Base-by-base conservation (phyloP, 2,888 invertebrate species). In the Ashinkailepas kermadecensis region DNA sequence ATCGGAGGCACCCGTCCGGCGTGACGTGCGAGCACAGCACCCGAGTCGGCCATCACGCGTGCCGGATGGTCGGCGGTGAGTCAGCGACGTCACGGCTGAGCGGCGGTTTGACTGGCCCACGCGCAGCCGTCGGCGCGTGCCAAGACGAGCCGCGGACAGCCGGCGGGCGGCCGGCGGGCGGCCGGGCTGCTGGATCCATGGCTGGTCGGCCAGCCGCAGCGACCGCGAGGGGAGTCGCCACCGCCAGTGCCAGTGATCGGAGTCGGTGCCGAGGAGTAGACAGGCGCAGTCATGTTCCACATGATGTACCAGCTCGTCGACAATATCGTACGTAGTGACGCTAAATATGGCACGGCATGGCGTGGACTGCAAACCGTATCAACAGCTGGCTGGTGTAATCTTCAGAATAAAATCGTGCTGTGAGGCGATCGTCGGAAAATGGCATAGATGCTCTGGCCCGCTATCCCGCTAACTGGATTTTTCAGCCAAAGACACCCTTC, bases 231-330 rank as follows among this genome's bases (percentile, higher is more conserved):
- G 2, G 39, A 39, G 39, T 39, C 39, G 39, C 39, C 4, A 39
- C 39, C 39, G 39, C 39, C 39, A 39, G 39, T 39, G 39, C 39
- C 39, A 39, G 39, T 39, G 39, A 4, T 39, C 62, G 62, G 62
- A 13, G 18, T 13, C 62, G 62, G 62, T 25, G 39, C 39, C 78
- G 11, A 10, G 15, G 10, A 78, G 54, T 78, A 57, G n/a, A 15
- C 21, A 10, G 56, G 6, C 18, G 79, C 58, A 58, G 25, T 12
- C 58, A 79, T 79, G 57, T 79, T 79, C 15, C 58, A 59, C 58
- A 54, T 79, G 8, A 79, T 79, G 79, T 57, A 25, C 79, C 21
- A 79, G 23, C 23, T 79, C 25, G n/a, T 79, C 58, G 58, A 79
- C 58, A 57, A 58, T 13, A 57, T 59, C 21, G 59, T 79, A 79